These are phyloP conservation scores for Rhingia rostrata DNA, from an alignment of 2,888 invertebrate species.

Conservation along the genomic window DNA sequence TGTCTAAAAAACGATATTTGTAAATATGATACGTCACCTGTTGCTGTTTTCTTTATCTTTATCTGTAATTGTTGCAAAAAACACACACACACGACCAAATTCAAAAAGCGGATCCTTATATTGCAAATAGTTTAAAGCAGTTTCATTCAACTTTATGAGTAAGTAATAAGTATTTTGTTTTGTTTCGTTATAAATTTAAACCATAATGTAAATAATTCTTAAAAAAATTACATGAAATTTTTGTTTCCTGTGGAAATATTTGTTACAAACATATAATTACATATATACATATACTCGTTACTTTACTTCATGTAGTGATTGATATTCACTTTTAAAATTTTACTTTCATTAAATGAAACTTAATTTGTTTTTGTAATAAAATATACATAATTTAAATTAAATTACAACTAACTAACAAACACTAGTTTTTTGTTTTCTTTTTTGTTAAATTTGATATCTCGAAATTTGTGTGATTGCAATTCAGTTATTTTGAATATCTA, in stretches of 20 bases:
- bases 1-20: no score
- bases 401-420: conserved; percentile 62
- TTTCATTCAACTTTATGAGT: conserved; percentile 63
- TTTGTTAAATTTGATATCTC: conserved; percentile 36
- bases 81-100: conserved; percentile 40
- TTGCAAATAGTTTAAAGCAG: conserved; percentile 69
- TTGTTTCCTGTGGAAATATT: conserved; percentile 62
- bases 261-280: conserved; percentile 68
- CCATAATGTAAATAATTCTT: conserved; percentile 59
- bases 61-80: conserved; percentile 20
- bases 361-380: conserved; percentile 32
- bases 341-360: conserved; percentile 63
- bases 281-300: conserved; percentile 64
- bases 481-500: conserved; percentile 9
- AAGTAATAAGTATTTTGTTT: conserved; percentile 51
- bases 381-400: conserved; percentile 54
- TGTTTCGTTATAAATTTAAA: conserved; percentile 52
- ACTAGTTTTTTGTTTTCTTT: conserved; percentile 17
- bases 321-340: conserved; percentile 29
- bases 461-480: conserved; percentile 63
- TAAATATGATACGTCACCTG: no score
- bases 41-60: no score
- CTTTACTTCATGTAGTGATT: conserved; percentile 41
- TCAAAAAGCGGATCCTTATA: conserved; percentile 60
- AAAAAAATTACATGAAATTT: conserved; percentile 37